Evolutionary conservation across 2,113 vertebrate genomes (phyloP).

Genomic region (Camelus bactrianus): DNA sequence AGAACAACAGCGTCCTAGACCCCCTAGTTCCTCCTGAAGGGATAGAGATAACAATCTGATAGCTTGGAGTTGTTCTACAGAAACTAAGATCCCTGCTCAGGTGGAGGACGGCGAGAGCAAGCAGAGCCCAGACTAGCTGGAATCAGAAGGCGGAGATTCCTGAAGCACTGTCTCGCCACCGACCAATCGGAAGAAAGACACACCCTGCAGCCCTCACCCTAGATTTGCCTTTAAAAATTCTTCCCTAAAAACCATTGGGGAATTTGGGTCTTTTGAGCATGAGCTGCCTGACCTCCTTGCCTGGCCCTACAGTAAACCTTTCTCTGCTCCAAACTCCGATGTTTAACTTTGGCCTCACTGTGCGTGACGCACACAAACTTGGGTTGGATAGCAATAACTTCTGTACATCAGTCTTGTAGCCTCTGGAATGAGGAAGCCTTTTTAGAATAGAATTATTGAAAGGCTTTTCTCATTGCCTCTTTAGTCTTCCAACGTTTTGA

Average conservation of each 20-base stretch:
- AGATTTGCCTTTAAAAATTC: too few species aligned
- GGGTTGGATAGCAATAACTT: not conserved
- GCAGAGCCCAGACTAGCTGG: not conserved
- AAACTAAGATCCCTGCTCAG: not conserved
- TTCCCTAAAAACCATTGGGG: too few species aligned
- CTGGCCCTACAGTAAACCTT: too few species aligned
- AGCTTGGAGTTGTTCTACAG: not conserved
- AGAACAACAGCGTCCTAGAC: not conserved
- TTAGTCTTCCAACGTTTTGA: not conserved
- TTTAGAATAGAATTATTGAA: not conserved
- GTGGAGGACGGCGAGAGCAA: not conserved
- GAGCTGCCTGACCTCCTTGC: too few species aligned
- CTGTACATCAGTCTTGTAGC: not conserved
- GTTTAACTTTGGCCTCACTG: not conserved
- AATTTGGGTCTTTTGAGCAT: too few species aligned
- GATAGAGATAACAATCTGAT: not conserved
- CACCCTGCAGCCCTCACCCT: too few species aligned
- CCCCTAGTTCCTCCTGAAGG: not conserved
- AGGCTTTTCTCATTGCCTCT: not conserved
- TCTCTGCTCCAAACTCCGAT: too few species aligned
- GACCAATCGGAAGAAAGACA: too few species aligned
- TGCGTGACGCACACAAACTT: not conserved
- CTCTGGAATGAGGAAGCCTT: not conserved
- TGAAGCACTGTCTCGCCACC: too few species aligned
- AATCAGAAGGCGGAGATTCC: not conserved